Evolutionary conservation across 2,888 invertebrate genomes (phyloP).

Genomic region (Ectropis crepuscularia): DNA sequence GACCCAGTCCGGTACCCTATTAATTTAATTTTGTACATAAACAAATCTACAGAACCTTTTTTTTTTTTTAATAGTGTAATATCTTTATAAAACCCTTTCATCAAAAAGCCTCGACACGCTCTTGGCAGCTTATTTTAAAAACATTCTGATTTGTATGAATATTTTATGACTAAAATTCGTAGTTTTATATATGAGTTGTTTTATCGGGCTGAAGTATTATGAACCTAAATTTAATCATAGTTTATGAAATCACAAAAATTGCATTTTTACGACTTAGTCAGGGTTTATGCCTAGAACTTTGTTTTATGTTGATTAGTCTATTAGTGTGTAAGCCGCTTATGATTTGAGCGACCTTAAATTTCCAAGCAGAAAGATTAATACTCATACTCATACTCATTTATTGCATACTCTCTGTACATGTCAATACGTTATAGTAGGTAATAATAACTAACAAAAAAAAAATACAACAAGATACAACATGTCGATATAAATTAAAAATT

Average conservation of each 20-base stretch:
- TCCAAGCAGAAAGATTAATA: no score
- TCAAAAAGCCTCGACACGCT: not conserved
- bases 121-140: not conserved
- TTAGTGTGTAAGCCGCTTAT: no score
- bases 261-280: not conserved
- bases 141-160: conserved; percentile 26
- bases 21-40: no score
- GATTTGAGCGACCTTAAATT: no score
- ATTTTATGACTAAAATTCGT: conserved; percentile 15
- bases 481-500: no score
- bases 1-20: no score
- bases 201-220: not conserved
- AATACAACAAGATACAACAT: no score
- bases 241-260: conserved; percentile 7
- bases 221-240: not conserved
- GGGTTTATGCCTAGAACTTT: not conserved
- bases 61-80: not conserved
- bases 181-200: conserved; percentile 3
- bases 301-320: conserved; percentile 3
- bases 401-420: no score
- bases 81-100: not conserved
- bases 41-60: not conserved
- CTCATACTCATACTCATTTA: no score
- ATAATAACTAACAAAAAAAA: no score
- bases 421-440: no score